Base-by-base conservation (phyloP, 2,797 vertebrate species). In the Myotis findleyi region DNA sequence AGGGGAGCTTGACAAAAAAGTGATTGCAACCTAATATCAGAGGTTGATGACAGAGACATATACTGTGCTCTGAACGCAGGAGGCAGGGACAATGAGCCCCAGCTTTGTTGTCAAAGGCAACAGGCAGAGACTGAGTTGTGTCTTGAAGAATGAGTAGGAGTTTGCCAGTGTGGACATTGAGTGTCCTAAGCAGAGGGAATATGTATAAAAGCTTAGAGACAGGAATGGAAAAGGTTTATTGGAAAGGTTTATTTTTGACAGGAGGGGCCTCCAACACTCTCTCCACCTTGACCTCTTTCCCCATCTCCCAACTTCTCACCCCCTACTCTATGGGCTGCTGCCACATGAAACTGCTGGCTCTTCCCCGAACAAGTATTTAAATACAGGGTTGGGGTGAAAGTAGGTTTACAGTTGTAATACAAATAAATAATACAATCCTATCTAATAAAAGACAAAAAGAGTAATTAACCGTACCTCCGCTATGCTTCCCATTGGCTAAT, bases 211-310 rank as follows among this genome's bases (percentile, higher is more conserved):
- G 38, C n/a, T 53, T 30, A 77, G n/a, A 55, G 25, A 33, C 36
- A 1, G 1, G 25, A 92, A 90, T 13, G 30, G 41, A 41, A 77
- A 82, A 86, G 8, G 1, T 57, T 51, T 92, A 62, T 12, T 30
- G 76, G 36, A 44, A 87, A 66, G 47, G 23, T 88, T 82, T 57
- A 47, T 68, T 77, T 82, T 86, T 75, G 72, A 62, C 41, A 44
- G 38, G 81, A 77, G 64, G 10, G 3, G 2, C 2, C 53, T 10
- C 69, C 2, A 7, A 1, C 41, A 3, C 3, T 0, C 13, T 55
- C 6, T 27, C 64, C 17, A 25, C 30, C 30, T 27, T 47, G 59
- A 66, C 12, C 25, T 25, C 7, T 64, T 68, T 85, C 9, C 12
- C 38, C 33, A 36, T 76, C n/a, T 53, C 18, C 62, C 76, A 77